Evolutionary conservation across 2,797 vertebrate genomes (phyloP), one percentile per base, ranked within the genome.

Genomic region (Perodicticus potto): DNA sequence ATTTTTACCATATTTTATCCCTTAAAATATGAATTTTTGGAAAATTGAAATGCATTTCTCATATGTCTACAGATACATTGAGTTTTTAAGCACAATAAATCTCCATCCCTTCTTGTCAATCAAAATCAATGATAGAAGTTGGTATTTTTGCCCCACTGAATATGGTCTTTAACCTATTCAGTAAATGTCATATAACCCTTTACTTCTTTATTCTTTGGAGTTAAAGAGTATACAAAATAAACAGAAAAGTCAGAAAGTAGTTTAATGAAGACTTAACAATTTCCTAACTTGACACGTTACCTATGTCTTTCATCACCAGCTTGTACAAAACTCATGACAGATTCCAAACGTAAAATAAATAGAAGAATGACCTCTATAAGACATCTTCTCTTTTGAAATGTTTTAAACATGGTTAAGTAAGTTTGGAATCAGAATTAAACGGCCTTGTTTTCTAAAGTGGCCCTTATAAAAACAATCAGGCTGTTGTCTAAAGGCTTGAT

Each of bases 381-480:
- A 88, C 6, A 43, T 2, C 80, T 63, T 83, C 57, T 65, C 7
- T 40, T 90, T 89, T 74, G 25, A 92, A 86, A 73, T 91, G 55
- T 57, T 81, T 89, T 49, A 89, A 86, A 40, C 17, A 72, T 65
- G 27, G 25, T 9, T 83, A 63, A 85, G 25, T 37, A 76, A 25
- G 22, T 37, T 37, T 95, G 27, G 34, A 84, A 81, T 22, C 32
- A 73, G 22, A 61, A 34, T 77, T 37, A 83, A 77, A 61, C 25
- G 67, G 13, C 32, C 53, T 34, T 96, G 55, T 74, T 53, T 93
- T 86, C 81, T 27, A 32, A 94, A 95, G 55, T 93, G 32, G 89
- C 29, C 14, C 34, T 72, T 59, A 85, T 59, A 16, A 5, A 74
- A 25, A 45, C 16, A 25, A 67, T 57, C 55, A 29, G 6, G 4